Base-by-base conservation (phyloP, 1,140 invertebrate genomes). In the Propsilocerus akamusi region DNA sequence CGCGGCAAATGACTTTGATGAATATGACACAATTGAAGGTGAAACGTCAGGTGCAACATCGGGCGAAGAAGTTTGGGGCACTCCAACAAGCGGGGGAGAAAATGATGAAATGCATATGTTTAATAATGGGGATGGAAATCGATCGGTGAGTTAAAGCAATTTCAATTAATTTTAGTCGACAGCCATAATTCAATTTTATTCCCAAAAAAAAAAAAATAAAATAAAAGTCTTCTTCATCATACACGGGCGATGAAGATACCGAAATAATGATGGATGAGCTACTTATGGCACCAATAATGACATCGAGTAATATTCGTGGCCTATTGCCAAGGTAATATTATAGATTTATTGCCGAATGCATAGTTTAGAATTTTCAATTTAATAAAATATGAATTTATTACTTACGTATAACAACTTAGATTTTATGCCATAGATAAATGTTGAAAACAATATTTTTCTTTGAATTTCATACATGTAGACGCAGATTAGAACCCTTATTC, bases 11-110 rank as follows among this genome's bases (percentile, higher is more conserved):
- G 58, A 68, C 49, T 63, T 69, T 57, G 59, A 77, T 56, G 60
- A 70, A 51, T 64, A 72, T 48, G 62, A 72, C 41, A 57, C 57
- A 52, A 61, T 56, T 72, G 78, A 81, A 50, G 76, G 77, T 11
- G 78, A 78, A 48, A 80, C 75, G 1, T 86, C 83, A 32, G 83
- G 81, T 0, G 83, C 78, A 0, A 81, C 78, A 12, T 86, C 83
- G 3, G 83, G 83, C 0, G 83, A 86, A 60, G 84, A 88, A 59
- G 79, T 85, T 25, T 88, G 83, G 84, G 84, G 84, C 2, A 88
- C 84, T 1, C 83, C 83, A 3, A 86, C 83, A 2, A 86, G 83
- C 51, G 83, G 83, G 3, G 83, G 81, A 14, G 76, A 84, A 6
- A 77, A 83, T 55, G 82, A 85, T 48, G 82, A 86, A 53, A 55